Evolutionary conservation across 2,797 vertebrate species (phyloP), one percentile per base, ranked within the genome.

Genomic region (Diglossa cyanea): DNA sequence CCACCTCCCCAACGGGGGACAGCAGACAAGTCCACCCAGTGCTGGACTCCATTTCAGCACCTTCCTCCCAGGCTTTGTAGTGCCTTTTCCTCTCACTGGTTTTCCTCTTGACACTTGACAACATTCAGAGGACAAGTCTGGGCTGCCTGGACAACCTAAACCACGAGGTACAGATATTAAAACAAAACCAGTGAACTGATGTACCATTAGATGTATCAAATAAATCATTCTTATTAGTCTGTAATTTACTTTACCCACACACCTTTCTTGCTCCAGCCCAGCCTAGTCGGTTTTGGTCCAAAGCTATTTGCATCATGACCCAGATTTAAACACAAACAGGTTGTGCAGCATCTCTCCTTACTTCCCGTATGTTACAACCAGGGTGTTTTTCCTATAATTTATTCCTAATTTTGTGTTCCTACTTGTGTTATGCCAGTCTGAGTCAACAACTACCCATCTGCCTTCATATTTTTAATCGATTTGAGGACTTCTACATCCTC

Each of bases 1-100:
- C 30, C 44, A 58, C 9, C 17, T 70, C 39, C 17, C n/a, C 6
- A 47, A 24, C 0, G 0, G 10, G 24, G 26, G 4, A 70, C 15
- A 82, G 25, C 47, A 71, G 39, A 20, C 8, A 75, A 39, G 11
- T 1, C 23, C 39, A 57, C 30, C 30, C 33, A 33, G 68, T 0
- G 4, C 50, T 25, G 26, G 30, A 13, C 12, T 15, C 35, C 12
- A 2, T 3, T 25, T 17, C 15, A 75, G 66, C 58, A 37, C 30
- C 20, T 63, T 55, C 54, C 63, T 67, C n/a, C 35, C 13, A 16
- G 40, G 24, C 47, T 44, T 54, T 51, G 19, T 30, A 54, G 20
- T 3, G 6, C 44, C 62, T 58, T n/a, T 53, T 81, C 39, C 75
- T 61, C 61, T 70, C 71, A 11, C 47, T 57, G 48, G 13, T 13